A percentile compares a stretch with the other conserved stretches of the same genome.
Conservation (phyloP, 2,888 invertebrate species). For the Diadegma fenestrale region DNA sequence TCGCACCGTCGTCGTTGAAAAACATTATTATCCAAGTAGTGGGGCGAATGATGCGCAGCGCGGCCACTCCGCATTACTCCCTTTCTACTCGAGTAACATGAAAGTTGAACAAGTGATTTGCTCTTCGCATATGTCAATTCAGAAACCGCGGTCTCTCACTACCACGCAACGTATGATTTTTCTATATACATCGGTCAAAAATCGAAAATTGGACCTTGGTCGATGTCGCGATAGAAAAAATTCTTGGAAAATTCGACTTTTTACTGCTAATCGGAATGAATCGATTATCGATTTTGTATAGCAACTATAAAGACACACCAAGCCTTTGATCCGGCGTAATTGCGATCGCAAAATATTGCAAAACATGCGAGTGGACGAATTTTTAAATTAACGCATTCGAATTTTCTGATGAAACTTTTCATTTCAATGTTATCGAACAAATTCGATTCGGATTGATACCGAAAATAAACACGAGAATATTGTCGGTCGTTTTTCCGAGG, state of each 20-base stretch:
- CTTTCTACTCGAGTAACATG: constrained; percentile 82
- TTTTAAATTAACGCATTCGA: no score
- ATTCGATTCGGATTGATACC: no score
- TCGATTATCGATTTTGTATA: background rate
- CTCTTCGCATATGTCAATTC: constrained; percentile 32
- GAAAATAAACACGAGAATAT: no score
- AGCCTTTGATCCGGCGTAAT: background rate
- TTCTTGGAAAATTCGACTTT: background rate
- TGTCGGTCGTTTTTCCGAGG: no score
- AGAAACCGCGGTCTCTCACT: constrained; percentile 6
- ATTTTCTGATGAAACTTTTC: no score
- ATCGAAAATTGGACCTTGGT: background rate
- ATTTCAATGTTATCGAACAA: no score
- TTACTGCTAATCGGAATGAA: background rate
- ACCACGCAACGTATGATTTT: background rate
- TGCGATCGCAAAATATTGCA: no score
- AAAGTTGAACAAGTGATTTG: constrained; percentile 75
- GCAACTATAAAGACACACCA: background rate
- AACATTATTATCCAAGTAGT: constrained; percentile 70
- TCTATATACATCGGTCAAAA: background rate
- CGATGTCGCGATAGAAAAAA: background rate
- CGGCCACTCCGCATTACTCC: constrained; percentile 85
- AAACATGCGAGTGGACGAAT: no score
- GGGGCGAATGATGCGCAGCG: constrained; percentile 84
- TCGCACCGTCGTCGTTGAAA: constrained; percentile 40